Evolutionary conservation across 2,797 vertebrate species (phyloP), one percentile per base, ranked within the genome.

Genomic region (Picus viridis): DNA sequence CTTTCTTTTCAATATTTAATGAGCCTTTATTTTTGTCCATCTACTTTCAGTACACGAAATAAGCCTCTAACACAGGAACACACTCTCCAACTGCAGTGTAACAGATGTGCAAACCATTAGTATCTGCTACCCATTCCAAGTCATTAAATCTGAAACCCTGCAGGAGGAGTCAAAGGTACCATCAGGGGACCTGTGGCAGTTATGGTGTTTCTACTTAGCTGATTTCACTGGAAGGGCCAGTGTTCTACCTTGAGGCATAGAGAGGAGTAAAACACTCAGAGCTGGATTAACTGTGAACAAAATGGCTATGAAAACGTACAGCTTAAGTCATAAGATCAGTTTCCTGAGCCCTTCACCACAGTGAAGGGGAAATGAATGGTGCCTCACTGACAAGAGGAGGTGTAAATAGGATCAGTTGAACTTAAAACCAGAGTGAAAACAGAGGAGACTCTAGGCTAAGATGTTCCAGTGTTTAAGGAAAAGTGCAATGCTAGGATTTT

Each of bases 71-170:
- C 15, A 0, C 59, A 94, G 86, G 75, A 92, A 71, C 84, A 83
- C 70, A 89, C 63, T 74, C 82, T 95, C 88, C 92, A 94, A 88
- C 94, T 93, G 86, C 89, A 92, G 79, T 73, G 84, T 94, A 92
- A 94, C 96, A 96, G 96, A 96, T 94, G 94, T 94, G 92, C 90
- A 94, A 90, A 94, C 95, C 93, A 96, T 96, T 94, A 96, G 90
- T 92, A 95, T 94, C 94, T 94, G 92, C 94, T 57, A 90, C 93
- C 83, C 90, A 87, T 96, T 96, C 96, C 93, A 96, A 96, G 92
- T 75, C 93, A 95, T 96, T 96, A 95, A 95, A 93, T 95, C 94
- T 0, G 27, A 96, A 94, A 95, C 92, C 86, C 79, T 92, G 79
- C 94, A 94, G 81, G 62, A 95, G 88, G 88, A 90, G 53, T 89